These are phyloP conservation scores for Oscheius sp. DNA, from an alignment of 2,888 invertebrate genomes.

Conservation along the genomic window DNA sequence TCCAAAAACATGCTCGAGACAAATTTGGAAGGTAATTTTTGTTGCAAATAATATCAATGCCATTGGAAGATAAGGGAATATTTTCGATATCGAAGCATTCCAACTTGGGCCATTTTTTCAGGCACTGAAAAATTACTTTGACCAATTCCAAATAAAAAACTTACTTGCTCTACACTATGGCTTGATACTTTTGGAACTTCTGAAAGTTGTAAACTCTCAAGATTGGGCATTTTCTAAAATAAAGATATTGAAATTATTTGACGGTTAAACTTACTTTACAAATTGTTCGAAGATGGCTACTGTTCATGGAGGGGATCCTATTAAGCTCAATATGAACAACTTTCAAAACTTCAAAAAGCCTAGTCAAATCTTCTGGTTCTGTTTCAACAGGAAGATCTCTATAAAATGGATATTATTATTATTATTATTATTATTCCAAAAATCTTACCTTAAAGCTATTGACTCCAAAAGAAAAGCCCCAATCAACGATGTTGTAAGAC, in stretches of 20 bases:
- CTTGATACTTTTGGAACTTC: constrained; percentile 11
- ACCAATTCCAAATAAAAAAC: not conserved
- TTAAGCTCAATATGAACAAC: constrained; percentile 12
- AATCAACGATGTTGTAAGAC: not conserved
- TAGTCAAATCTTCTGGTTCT: not conserved
- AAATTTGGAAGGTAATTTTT: constrained; percentile 2
- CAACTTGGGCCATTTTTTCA: constrained; percentile 11
- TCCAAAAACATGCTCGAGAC: constrained; percentile 9
- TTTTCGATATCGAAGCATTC: constrained; percentile 8
- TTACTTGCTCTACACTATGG: constrained; percentile 19
- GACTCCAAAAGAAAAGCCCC: constrained; percentile 19
- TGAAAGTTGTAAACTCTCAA: not conserved
- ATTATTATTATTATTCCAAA: not conserved
- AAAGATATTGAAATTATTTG: not conserved
- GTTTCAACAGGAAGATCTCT: constrained; percentile 2
- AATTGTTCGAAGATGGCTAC: constrained; percentile 19
- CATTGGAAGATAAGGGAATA: not conserved
- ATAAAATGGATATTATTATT: not conserved
- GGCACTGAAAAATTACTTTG: constrained; percentile 5
- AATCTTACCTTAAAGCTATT: constrained; percentile 5
- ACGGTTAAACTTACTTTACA: constrained; percentile 1
- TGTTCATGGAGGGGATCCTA: constrained; percentile 11
- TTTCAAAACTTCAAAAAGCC: constrained; percentile 3
- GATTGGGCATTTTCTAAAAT: constrained; percentile 8
- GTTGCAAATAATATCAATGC: not conserved